Conservation (phyloP, 2,113 vertebrate genomes). For the Festucalex cinctus region DNA sequence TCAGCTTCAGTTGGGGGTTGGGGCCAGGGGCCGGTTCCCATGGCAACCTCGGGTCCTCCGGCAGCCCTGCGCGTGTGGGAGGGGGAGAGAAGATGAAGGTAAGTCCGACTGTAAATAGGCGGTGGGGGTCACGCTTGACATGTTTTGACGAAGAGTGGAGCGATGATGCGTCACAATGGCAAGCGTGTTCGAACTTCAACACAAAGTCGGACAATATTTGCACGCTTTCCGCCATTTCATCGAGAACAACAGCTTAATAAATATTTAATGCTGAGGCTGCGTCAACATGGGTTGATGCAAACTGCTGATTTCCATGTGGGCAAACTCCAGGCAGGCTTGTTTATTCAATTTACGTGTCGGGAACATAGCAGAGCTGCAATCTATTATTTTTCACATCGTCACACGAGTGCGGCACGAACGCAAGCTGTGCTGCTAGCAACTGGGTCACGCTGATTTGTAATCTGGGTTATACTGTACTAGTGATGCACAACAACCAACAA, state of each 20-base stretch:
- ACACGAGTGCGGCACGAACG: conserved; percentile 32
- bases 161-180: conserved; percentile 32
- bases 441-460: conserved; percentile 25
- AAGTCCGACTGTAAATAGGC: conserved; percentile 39
- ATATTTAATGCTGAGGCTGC: background rate
- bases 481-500: background rate
- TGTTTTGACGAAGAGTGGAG: conserved; percentile 28
- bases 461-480: background rate
- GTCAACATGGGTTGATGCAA: conserved; percentile 1
- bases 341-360: conserved; percentile 63
- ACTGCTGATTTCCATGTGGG: conserved; percentile 65
- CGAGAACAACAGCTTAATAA: too few species aligned
- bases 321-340: conserved; percentile 55
- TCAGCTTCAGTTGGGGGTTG: conserved; percentile 96
- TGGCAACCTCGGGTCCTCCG: conserved; percentile 76
- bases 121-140: conserved; percentile 13
- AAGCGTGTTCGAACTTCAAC: conserved; percentile 18
- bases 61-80: conserved; percentile 54
- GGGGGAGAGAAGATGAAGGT: conserved; percentile 1
- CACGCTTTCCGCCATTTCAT: background rate
- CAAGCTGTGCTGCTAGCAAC: conserved; percentile 21
- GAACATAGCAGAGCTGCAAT: conserved; percentile 45
- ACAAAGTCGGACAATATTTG: conserved; percentile 1
- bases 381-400: conserved; percentile 37
- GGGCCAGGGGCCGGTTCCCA: conserved; percentile 96